Evolutionary conservation across 2,797 vertebrate species (phyloP).

Genomic region (Muscicapa comitata): DNA sequence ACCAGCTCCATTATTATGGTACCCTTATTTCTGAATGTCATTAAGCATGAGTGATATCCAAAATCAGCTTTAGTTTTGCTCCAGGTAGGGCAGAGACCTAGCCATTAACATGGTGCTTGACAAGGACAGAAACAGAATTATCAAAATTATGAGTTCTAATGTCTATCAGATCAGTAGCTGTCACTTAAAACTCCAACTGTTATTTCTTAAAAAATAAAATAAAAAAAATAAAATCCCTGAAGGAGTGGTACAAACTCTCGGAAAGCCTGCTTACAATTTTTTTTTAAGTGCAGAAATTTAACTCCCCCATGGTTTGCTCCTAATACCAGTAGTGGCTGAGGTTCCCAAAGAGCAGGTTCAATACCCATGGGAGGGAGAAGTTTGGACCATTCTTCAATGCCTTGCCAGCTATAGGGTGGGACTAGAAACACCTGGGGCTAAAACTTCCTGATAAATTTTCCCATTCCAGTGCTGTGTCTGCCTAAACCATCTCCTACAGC

Average conservation of each 20-base stretch:
- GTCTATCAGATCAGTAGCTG: neutral
- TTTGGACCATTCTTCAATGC: neutral
- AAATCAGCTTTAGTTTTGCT: neutral
- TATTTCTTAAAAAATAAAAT: neutral
- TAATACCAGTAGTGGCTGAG: neutral
- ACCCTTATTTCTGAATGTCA: neutral
- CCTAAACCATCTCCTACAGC: neutral
- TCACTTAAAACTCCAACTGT: neutral
- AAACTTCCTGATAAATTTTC: neutral
- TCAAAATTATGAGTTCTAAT: neutral
- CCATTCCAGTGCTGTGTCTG: neutral
- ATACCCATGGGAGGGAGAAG: neutral
- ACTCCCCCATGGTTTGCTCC: neutral
- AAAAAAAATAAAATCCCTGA: neutral
- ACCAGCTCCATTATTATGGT: neutral
- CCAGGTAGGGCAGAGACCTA: neutral
- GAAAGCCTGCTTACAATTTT: neutral
- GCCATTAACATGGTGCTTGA: neutral
- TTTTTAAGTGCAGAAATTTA: neutral
- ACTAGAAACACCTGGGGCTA: neutral
- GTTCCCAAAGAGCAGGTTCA: neutral
- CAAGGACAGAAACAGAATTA: neutral
- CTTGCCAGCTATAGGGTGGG: neutral
- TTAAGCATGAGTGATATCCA: neutral
- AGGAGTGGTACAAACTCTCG: neutral